Percentiles rank a stretch among this genome's conserved stretches.
phyloP scores from a whole-genome alignment of 1,140 invertebrate species.

The Drosophila grimshawi region DNA sequence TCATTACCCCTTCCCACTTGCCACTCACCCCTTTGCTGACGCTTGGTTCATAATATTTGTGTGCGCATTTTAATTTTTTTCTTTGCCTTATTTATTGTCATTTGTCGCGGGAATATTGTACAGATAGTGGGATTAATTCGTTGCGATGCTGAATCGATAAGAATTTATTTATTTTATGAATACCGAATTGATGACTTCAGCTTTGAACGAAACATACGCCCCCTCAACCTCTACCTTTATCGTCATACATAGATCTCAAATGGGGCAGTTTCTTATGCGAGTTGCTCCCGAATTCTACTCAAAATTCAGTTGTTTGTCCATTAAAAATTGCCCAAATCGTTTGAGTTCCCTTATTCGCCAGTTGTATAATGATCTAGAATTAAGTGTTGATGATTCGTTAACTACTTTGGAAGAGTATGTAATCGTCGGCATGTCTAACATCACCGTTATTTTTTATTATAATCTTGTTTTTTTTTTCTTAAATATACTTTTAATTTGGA shows the following conservation, averaged over 20 bases:
- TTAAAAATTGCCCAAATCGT: too few relatives aligned
- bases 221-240: neutral
- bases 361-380: too few relatives aligned
- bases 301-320: too few relatives aligned
- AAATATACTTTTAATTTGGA: too few relatives aligned
- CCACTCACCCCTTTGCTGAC: neutral
- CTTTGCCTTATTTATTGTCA: slow-evolving; percentile 19
- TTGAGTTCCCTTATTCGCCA: too few relatives aligned
- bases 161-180: slow-evolving; percentile 20
- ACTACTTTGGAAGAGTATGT: too few relatives aligned
- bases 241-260: neutral
- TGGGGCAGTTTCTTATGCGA: too few relatives aligned
- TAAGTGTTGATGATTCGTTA: too few relatives aligned
- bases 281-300: too few relatives aligned
- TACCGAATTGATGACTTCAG: neutral
- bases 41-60: neutral
- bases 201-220: neutral
- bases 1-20: neutral
- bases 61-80: neutral
- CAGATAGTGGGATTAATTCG: neutral
- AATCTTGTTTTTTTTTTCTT: too few relatives aligned
- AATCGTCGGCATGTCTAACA: too few relatives aligned
- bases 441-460: too few relatives aligned
- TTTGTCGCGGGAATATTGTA: neutral
- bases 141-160: slow-evolving; percentile 24